Evolutionary conservation across 2,888 invertebrate genomes (phyloP), one percentile per base, ranked within the genome.

Genomic region (Hartigia nigra): DNA sequence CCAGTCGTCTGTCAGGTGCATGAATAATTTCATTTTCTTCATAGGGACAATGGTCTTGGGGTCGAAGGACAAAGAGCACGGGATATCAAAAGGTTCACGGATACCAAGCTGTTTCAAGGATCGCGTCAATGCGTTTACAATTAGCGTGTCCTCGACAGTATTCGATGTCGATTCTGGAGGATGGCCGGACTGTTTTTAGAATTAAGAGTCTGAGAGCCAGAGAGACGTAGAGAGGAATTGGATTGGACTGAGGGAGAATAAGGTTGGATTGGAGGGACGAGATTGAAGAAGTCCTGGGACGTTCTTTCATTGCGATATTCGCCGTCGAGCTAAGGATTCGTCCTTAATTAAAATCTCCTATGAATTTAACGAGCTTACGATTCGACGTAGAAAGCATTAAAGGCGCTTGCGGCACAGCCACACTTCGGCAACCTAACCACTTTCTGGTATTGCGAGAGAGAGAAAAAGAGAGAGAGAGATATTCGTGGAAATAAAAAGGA

Each of bases 121-220:
- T 83, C 83, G 84, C 85, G 82, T 88, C 88, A 88, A 87, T 88
- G 87, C 87, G 87, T 87, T 87, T 85, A 84, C 86, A 86, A 86
- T 86, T 86, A 87, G 84, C 81, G 78, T 75, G 23, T 55, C 23
- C 39, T 55, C 23, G 55, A 55, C 2, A 23, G 2, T 55, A 55
- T 55, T 55, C 14, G 1, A 55, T 55, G 55, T 55, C 23, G 9
- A 55, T 55, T 55, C 23, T 1, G 23, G 55, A 55, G 23, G 55
- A 9, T 23, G 9, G 23, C 5, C 9, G 55, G 55, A 55, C 55
- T 55, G 55, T 23, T 55, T 55, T 55, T 55, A 55, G 55, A 55
- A 23, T 55, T 55, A 14, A 14, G 23, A 55, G 23, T 23, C 55
- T 3, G 23, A 55, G 23, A 9, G 23, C 23, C 9, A 23, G 55